Evolutionary conservation across 2,797 vertebrate species (phyloP), one percentile per base, ranked within the genome.

Genomic region (Momotus momota): DNA sequence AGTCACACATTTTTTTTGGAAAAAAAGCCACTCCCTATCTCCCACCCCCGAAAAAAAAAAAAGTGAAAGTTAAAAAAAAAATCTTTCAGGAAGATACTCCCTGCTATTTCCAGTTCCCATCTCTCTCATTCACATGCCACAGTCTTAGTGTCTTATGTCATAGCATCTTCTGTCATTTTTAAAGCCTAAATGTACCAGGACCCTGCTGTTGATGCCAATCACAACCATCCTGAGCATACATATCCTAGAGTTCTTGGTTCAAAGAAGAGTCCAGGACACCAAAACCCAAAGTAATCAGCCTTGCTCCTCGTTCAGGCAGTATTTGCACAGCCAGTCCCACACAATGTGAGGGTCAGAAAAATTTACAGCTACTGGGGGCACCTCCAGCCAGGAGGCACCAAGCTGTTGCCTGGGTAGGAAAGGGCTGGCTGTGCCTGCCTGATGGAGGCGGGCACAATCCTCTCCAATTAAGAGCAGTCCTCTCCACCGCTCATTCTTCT

Each of bases 361-460:
- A 54, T 9, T 11, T 14, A 17, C 41, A 38, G 11, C 7, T 67
- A 9, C 19, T 18, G 31, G 16, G 21, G 26, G 1, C 54, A 54
- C 6, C 14, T 12, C 10, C 15, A 33, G 20, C 9, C 16, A 55
- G 74, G 33, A 33, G 10, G 22, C 26, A n/a, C 19, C 0, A 1
- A 31, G n/a, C 10, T 51, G 38, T 16, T 80, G n/a, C 15, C 0
- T 1, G n/a, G 40, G 31, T 2, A 29, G 22, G 33, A 48, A 17
- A 57, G 19, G 26, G 12, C 9, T 4, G 6, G 19, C 54, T n/a
- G n/a, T 52, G 40, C n/a, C 54, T n/a, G 48, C 38, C 54, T 33
- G 45, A 20, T 40, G n/a, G 23, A 29, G 49, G 49, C 49, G 26
- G 25, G 25, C 25, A 26, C 49, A 51, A 51, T 51, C 14, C 38